Base-by-base conservation (phyloP, 2,888 invertebrate genomes). In the Acronicta leporina region DNA sequence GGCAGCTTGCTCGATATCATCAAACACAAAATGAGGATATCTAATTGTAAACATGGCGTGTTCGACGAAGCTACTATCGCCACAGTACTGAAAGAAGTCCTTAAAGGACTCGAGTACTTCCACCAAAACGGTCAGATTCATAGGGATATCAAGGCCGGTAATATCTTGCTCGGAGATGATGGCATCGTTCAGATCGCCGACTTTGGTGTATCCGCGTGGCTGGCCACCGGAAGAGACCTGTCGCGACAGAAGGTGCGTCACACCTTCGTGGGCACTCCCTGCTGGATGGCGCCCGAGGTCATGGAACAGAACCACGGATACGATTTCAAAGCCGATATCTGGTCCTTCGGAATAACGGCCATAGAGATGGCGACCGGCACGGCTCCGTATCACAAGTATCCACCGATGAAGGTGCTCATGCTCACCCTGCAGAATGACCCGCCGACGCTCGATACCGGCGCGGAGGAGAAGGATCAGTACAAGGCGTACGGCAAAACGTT, bases 201-300 rank as follows among this genome's bases (percentile, higher is more conserved):
- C 94, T 99, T 99, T 89, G 99, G 99, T 64, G 99, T 99, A 0
- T 99, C 99, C 71, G 99, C 99, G 0, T 99, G 99, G 99, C 93
- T 99, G 72, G 99, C 99, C 13, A 99, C 99, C 0, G 99, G 99
- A 0, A 96, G 99, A 45, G 99, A 99, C 91, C 94, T 99, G 65
- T 98, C 98, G 44, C 95, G 99, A 33, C 99, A 99, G 90, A 98
- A 99, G 92, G 98, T 99, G 53, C 96, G 99, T 14, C 99, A 99
- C 91, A 99, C 99, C 0, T 99, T 99, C 93, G 99, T 99, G 7
- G 99, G 99, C 49, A 99, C 99, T 11, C 99, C 99, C 0, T 99
- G 99, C 90, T 99, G 99, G 99, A 99, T 99, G 99, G 99, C 99
- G 13, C 99, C 99, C 8, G 99, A 99, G 94, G 99, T 99, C 71